Evolutionary conservation across 2,888 invertebrate species (phyloP), one percentile per base, ranked within the genome.

Genomic region (Acutogordius australiensis): DNA sequence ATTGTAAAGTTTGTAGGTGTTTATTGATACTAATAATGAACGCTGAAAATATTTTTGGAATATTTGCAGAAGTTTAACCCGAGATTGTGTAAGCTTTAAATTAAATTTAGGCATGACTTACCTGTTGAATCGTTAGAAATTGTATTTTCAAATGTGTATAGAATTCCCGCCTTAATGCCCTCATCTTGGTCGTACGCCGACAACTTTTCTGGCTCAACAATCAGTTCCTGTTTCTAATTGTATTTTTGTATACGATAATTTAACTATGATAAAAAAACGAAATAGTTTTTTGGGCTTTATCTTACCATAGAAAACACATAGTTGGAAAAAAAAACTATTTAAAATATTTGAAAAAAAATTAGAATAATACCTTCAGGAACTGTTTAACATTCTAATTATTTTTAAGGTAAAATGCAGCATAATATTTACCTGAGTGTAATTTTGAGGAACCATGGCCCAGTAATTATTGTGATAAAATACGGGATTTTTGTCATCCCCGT

Each of bases 401-500:
- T n/a, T n/a, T n/a, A n/a, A n/a, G n/a, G n/a, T n/a, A n/a, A n/a
- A n/a, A n/a, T n/a, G n/a, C n/a, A n/a, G n/a, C n/a, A n/a, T n/a
- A n/a, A n/a, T n/a, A n/a, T 37, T 51, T 51, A 51, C 51, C 4
- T 21, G 18, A 26, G 51, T 51, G 23, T 51, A 51, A 51, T 51
- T 51, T n/a, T 51, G 18, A 4, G 13, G 13, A 21, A 51, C 26
- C 4, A 51, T 51, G 4, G 51, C 51, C 51, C 51, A 51, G 23
- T 51, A 51, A 23, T 51, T 51, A 23, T 23, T 51, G 51, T 51
- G 51, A 51, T 21, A 8, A 23, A 51, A 51, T 23, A 23, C 8
- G 4, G 51, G 51, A 51, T 51, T 51, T 51, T 51, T 51, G 23
- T 51, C 51, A 23, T 51, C 51, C 4, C 51, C 51, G 26, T 51